These are phyloP conservation scores for Silurus meridionalis DNA, from an alignment of 2,113 vertebrate species.

Conservation along the genomic window DNA sequence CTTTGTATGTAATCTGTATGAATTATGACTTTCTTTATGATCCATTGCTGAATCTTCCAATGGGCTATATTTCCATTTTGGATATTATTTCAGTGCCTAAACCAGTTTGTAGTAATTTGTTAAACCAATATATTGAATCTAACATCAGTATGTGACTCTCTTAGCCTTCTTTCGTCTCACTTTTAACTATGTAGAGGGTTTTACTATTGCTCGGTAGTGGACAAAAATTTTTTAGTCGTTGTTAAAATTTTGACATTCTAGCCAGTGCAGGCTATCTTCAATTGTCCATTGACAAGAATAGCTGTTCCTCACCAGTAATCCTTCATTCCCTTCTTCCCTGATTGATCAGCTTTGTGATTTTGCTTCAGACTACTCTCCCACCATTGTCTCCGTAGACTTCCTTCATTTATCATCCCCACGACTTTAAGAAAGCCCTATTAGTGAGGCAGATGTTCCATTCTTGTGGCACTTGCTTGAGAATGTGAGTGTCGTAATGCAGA, in stretches of 20 bases:
- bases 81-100: slow-evolving; percentile 16
- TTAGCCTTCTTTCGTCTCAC: slow-evolving; percentile 51
- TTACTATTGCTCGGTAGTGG: slow-evolving; percentile 44
- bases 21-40: slow-evolving; percentile 44
- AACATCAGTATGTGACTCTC: background rate
- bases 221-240: slow-evolving; percentile 36
- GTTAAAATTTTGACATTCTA: background rate
- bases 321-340: slow-evolving; percentile 23
- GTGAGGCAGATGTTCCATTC: slow-evolving; percentile 63
- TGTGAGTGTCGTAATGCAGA: slow-evolving; percentile 51
- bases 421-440: slow-evolving; percentile 52
- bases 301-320: slow-evolving; percentile 12
- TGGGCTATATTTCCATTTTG: slow-evolving; percentile 23
- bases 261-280: background rate
- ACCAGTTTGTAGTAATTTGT: background rate
- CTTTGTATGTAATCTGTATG: background rate
- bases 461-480: slow-evolving; percentile 47
- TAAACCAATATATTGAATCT: background rate
- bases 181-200: slow-evolving; percentile 56
- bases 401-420: slow-evolving; percentile 63
- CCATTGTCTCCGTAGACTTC: slow-evolving; percentile 54
- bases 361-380: slow-evolving; percentile 52
- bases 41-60: slow-evolving; percentile 21
- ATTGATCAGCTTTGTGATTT: slow-evolving; percentile 47
- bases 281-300: slow-evolving; percentile 3